These are phyloP conservation scores for Perdita meconis DNA, from an alignment of 2,888 invertebrate genomes.

Conservation along the genomic window DNA sequence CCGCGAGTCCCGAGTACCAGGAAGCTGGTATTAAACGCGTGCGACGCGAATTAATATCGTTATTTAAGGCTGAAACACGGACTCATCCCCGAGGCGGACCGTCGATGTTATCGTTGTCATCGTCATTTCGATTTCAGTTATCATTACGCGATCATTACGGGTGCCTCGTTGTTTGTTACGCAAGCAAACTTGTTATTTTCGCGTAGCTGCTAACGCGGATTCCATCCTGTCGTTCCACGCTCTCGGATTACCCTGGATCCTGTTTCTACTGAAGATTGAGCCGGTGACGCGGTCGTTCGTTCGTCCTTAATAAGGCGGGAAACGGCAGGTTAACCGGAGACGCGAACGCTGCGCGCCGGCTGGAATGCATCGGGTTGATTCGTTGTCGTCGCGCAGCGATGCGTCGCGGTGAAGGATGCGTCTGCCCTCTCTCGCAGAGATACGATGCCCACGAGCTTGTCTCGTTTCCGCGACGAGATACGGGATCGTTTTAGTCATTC, in stretches of 20 bases:
- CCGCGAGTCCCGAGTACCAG: too few species aligned
- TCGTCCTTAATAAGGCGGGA: conserved; percentile 65
- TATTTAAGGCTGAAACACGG: conserved; percentile 63
- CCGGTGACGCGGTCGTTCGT: conserved; percentile 56
- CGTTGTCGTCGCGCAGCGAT: conserved; percentile 20
- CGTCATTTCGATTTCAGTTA: conserved; percentile 70
- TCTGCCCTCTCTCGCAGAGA: conserved; percentile 15
- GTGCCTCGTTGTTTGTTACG: conserved; percentile 25
- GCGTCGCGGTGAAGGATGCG: conserved; percentile 33
- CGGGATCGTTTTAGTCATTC: conserved; percentile 29
- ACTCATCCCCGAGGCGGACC: conserved; percentile 29
- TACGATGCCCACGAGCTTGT: conserved; percentile 14
- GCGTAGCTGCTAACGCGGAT: not conserved
- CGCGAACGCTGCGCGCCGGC: not conserved
- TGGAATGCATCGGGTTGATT: conserved; percentile 10
- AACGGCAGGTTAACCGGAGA: conserved; percentile 21
- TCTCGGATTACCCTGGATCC: conserved; percentile 40
- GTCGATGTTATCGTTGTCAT: conserved; percentile 67
- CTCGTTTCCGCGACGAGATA: conserved; percentile 28
- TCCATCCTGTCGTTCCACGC: conserved; percentile 17
- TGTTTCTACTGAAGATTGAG: conserved; percentile 49
- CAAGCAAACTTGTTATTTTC: conserved; percentile 48
- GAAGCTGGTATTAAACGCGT: conserved; percentile 60
- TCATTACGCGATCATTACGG: conserved; percentile 66
- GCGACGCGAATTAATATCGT: conserved; percentile 73